Evolutionary conservation across 2,113 vertebrate species (phyloP).

Genomic region (Phylloscopus trochilus): DNA sequence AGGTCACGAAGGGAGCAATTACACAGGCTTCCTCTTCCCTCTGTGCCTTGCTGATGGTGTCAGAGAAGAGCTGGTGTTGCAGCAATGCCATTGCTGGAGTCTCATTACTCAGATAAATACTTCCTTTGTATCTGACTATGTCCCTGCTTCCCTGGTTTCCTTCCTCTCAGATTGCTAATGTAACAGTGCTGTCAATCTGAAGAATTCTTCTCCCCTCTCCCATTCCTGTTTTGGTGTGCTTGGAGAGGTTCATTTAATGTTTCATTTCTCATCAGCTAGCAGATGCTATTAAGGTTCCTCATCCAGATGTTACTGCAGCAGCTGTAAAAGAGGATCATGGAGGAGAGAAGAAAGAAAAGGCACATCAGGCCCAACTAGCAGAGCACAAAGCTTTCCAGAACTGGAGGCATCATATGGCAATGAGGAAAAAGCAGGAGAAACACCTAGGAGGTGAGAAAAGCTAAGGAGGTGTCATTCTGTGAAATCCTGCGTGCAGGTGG

Average conservation of each 20-base stretch:
- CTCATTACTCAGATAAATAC: background rate
- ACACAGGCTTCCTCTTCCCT: background rate
- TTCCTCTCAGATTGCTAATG: background rate
- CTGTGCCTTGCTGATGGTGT: background rate
- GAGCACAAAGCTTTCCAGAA: conserved; percentile 81
- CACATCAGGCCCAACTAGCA: background rate
- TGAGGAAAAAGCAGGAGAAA: conserved; percentile 79
- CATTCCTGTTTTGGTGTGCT: background rate
- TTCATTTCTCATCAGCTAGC: conserved; percentile 69
- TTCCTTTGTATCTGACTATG: background rate
- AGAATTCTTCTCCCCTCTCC: background rate
- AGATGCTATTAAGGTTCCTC: conserved; percentile 51
- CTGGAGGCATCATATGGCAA: conserved; percentile 79
- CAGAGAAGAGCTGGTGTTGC: background rate
- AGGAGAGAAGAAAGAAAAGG: background rate
- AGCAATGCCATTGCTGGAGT: background rate
- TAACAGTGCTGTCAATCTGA: background rate
- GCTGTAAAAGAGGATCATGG: background rate
- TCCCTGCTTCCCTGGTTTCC: background rate
- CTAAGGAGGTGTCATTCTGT: background rate
- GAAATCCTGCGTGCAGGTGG: background rate
- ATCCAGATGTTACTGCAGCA: background rate
- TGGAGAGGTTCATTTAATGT: background rate
- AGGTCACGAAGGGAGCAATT: background rate
- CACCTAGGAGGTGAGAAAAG: conserved; percentile 79